Conservation (phyloP, 1,140 invertebrate species). For the Macrobrachium nipponense region DNA sequence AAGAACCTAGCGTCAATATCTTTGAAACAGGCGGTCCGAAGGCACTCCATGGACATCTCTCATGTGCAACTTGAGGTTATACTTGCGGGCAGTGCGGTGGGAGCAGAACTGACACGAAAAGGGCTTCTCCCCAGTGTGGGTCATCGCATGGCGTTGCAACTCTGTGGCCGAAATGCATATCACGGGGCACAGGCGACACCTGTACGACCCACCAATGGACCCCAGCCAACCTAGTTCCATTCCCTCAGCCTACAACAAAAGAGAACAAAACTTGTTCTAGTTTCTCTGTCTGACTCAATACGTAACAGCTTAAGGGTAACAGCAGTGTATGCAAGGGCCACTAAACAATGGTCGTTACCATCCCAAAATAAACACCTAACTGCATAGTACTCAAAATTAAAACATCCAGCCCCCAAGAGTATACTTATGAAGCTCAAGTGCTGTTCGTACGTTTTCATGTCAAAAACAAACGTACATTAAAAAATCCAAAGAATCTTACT, state of each 20-base stretch:
- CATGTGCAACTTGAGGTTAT: constrained; percentile 58
- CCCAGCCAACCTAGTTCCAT: constrained; percentile 14
- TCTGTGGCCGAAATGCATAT: constrained; percentile 48
- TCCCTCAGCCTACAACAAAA: constrained; percentile 24
- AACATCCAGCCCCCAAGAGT: too few relatives aligned
- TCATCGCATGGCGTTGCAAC: constrained; percentile 56
- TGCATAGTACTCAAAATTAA: too few relatives aligned
- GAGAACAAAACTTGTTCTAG: constrained; percentile 1
- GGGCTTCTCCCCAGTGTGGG: constrained; percentile 68
- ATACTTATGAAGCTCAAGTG: too few relatives aligned
- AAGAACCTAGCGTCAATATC: constrained; percentile 23
- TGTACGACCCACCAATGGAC: constrained; percentile 14
- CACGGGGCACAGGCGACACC: constrained; percentile 52
- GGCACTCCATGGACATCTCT: constrained; percentile 49
- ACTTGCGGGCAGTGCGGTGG: constrained; percentile 74
- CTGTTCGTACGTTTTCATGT: too few relatives aligned
- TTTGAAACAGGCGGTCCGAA: constrained; percentile 37
- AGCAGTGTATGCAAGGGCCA: too few relatives aligned
- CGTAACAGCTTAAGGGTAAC: too few relatives aligned
- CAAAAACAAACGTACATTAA: too few relatives aligned
- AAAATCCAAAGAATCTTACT: too few relatives aligned
- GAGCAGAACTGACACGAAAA: constrained; percentile 74
- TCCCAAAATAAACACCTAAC: too few relatives aligned
- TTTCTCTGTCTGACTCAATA: neutral
- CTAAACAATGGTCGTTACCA: too few relatives aligned